A percentile compares a stretch with the other conserved stretches of the same genome.
These are phyloP conservation scores for Phylloscopus collybita DNA, from an alignment of 2,797 vertebrate genomes.

Conservation along the genomic window DNA sequence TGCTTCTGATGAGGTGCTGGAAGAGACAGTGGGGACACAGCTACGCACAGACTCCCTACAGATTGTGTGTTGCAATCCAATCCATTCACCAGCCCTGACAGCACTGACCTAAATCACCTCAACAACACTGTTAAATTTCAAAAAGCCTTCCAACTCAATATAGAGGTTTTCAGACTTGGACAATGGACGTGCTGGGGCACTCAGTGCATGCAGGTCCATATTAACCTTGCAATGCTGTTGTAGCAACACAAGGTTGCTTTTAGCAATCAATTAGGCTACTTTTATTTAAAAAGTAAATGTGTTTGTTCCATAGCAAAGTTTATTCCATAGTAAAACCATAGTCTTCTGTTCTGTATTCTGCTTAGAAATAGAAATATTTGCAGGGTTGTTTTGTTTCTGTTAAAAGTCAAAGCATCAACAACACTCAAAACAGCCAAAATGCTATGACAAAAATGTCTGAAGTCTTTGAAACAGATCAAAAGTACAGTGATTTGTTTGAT, in stretches of 20 bases:
- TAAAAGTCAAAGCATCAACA: neutral
- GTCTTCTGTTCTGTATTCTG: neutral
- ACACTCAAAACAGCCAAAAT: neutral
- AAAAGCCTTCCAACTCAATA: neutral
- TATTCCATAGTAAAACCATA: neutral
- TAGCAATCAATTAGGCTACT: neutral
- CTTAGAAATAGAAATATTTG: neutral
- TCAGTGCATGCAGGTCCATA: neutral
- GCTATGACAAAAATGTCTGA: neutral
- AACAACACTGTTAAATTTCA: neutral
- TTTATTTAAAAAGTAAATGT: neutral
- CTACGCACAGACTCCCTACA: accelerated
- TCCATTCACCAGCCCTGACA: neutral
- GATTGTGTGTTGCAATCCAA: neutral
- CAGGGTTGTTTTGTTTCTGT: neutral
- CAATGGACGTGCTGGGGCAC: neutral
- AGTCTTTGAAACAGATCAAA: constrained; percentile 63
- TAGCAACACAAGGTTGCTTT: neutral
- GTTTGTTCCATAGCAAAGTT: neutral
- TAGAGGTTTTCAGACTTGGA: neutral
- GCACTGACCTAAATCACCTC: neutral
- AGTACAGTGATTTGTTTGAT: constrained; percentile 48
- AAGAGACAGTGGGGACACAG: neutral
- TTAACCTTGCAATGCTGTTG: neutral
- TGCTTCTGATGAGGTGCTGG: neutral